A percentile compares a stretch with the other conserved stretches of the same genome.
Evolutionary conservation across 2,888 invertebrate genomes (phyloP).

Genomic region (Cosmopolites sordidus): DNA sequence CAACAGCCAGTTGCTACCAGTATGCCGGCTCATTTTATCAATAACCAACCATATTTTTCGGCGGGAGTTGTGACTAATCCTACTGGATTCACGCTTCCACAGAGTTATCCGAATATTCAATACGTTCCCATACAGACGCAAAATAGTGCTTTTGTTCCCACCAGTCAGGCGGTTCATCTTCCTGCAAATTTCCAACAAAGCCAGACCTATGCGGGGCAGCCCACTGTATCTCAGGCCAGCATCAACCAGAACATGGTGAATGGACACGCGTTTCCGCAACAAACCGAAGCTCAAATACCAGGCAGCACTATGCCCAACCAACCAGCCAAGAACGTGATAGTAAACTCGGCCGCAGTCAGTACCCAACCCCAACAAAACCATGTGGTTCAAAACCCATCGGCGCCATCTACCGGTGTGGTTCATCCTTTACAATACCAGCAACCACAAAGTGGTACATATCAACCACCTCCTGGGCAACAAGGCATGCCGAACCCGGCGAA

Average conservation of each 20-base stretch:
- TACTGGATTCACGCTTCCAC: slow-evolving; percentile 36
- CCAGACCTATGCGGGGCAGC: slow-evolving; percentile 44
- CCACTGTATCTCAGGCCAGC: slow-evolving; percentile 34
- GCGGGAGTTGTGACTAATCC: slow-evolving; percentile 37
- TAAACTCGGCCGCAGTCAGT: slow-evolving; percentile 32
- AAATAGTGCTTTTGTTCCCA: slow-evolving; percentile 46
- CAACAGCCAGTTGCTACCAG: slow-evolving; percentile 35
- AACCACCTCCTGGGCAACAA: background rate
- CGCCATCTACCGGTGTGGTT: slow-evolving; percentile 22
- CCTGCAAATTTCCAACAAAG: slow-evolving; percentile 44
- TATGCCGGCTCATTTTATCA: slow-evolving; percentile 43
- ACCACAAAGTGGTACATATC: slow-evolving; percentile 3
- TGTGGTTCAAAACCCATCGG: slow-evolving; percentile 28
- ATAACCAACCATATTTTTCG: slow-evolving; percentile 41
- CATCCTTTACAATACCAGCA: slow-evolving; percentile 20
- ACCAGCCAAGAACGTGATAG: slow-evolving; percentile 41
- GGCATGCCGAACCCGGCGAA: slow-evolving; percentile 1
- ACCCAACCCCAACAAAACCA: slow-evolving; percentile 30
- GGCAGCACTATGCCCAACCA: slow-evolving; percentile 42
- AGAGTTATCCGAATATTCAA: slow-evolving; percentile 42
- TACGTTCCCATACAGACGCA: slow-evolving; percentile 46
- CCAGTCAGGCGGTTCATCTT: slow-evolving; percentile 39
- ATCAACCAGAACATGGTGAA: slow-evolving; percentile 42
- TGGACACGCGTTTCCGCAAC: slow-evolving; percentile 40
- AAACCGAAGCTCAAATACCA: slow-evolving; percentile 32